Conservation (phyloP, 2,888 invertebrate genomes). For the Drosophila sordidapex region DNA sequence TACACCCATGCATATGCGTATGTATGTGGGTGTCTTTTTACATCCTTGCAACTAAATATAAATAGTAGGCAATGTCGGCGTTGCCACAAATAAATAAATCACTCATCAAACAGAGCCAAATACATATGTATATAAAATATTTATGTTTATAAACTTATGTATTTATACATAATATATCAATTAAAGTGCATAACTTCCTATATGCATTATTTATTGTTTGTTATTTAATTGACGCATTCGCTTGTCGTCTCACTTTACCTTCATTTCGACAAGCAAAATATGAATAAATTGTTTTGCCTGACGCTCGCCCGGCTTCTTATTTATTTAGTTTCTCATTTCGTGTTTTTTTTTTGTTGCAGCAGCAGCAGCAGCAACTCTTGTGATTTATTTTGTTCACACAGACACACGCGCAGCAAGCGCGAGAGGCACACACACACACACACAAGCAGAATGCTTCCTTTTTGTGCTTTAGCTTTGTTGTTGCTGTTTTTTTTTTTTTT, state of each 20-base stretch:
- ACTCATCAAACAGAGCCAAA: slow-evolving; percentile 20
- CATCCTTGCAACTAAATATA: slow-evolving; percentile 68
- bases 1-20: slow-evolving; percentile 7
- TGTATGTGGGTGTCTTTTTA: slow-evolving; percentile 21
- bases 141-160: neutral
- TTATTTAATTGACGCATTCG: slow-evolving; percentile 53
- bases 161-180: slow-evolving; percentile 1
- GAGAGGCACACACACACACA: slow-evolving; percentile 20
- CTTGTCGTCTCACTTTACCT: slow-evolving; percentile 32
- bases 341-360: slow-evolving; percentile 26
- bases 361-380: slow-evolving; percentile 45
- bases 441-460: slow-evolving; percentile 42
- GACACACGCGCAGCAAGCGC: slow-evolving; percentile 1
- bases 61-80: slow-evolving; percentile 34
- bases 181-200: neutral
- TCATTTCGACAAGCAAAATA: slow-evolving; percentile 42
- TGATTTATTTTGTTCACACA: slow-evolving; percentile 63
- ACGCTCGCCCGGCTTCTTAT: slow-evolving; percentile 55
- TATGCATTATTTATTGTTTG: slow-evolving; percentile 28
- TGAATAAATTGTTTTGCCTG: slow-evolving; percentile 47
- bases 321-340: slow-evolving; percentile 48
- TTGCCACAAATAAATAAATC: slow-evolving; percentile 45
- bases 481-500: slow-evolving; percentile 44
- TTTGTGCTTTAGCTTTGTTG: slow-evolving; percentile 43
- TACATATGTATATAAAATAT: slow-evolving; percentile 8